Base-by-base conservation (phyloP, 2,888 invertebrate species). In the Troglohyphantes excavatus region DNA sequence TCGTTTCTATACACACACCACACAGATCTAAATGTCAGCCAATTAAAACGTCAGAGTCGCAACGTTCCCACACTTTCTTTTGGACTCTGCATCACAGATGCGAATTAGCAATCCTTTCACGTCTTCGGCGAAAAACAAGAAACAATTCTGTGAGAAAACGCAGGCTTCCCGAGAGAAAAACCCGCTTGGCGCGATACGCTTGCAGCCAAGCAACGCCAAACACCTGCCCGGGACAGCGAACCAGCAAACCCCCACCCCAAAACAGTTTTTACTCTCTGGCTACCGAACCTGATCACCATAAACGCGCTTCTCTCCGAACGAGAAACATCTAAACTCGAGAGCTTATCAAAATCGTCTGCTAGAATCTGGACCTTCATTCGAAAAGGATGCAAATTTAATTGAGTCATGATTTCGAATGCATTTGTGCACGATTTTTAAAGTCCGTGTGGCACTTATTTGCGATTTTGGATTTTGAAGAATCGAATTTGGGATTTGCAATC, bases 201-300 rank as follows among this genome's bases (percentile, higher is more conserved):
- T 13, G 39, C n/a, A 9, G 75, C 75, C 75, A 76, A 29, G 17
- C 21, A 13, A 21, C 65, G 78, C 78, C 78, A 78, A 72, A 61
- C 43, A n/a, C 39, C 27, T 65, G 63, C 63, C 78, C 39, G 78
- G 78, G 63, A 63, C 33, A 9, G n/a, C n/a, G 29, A 46, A 72
- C 19, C 63, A 39, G 78, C 78, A 78, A 78, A 78, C 78, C 63
- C 26, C 17, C 19, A 17, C 75, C 29, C 19, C n/a, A 19, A 21
- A 63, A 23, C n/a, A n/a, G 7, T 61, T 63, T 29, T 78, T 39
- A 63, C 63, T 78, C 78, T 39, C 63, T 33, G 0, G 63, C 78
- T 39, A 63, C 43, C 33, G 78, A 17, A 9, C 29, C 13, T 33
- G 23, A 78, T 43, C 43, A 33, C 19, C 78, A 78, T 26, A 78